Conservation (phyloP, 2,888 invertebrate genomes). For the Pardosa pseudoannulata region DNA sequence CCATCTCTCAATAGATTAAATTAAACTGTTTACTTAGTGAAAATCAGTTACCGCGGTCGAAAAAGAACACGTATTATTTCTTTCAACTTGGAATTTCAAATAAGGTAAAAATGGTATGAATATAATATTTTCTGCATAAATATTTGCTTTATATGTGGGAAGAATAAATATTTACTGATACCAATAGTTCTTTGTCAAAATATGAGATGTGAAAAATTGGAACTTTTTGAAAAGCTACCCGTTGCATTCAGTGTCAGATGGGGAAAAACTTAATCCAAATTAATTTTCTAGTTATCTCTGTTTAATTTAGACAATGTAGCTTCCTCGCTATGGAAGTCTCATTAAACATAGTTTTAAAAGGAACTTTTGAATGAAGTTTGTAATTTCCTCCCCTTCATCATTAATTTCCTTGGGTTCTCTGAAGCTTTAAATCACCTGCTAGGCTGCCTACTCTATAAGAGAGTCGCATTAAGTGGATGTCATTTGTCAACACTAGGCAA, state of each 20-base stretch:
- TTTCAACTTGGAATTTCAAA: too few relatives aligned
- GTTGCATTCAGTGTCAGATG: neutral
- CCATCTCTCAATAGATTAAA: too few relatives aligned
- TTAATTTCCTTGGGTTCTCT: conserved; percentile 30
- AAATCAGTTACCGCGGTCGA: too few relatives aligned
- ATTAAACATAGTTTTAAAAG: conserved; percentile 38
- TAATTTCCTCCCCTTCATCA: conserved; percentile 34
- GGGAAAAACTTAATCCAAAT: conserved; percentile 7
- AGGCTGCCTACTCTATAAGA: neutral
- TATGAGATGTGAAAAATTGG: too few relatives aligned
- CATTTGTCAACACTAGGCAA: conserved; percentile 12
- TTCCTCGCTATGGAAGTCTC: conserved; percentile 24
- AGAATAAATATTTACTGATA: too few relatives aligned
- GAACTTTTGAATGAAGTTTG: conserved; percentile 20
- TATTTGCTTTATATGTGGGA: too few relatives aligned
- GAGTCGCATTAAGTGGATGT: conserved; percentile 2
- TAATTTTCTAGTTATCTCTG: conserved; percentile 1
- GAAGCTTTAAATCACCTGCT: conserved; percentile 32
- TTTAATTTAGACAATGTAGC: conserved; percentile 23
- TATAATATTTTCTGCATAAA: too few relatives aligned
- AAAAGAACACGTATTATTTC: too few relatives aligned
- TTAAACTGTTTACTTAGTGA: too few relatives aligned
- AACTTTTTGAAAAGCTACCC: neutral
- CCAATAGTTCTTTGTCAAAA: too few relatives aligned
- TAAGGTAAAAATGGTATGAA: too few relatives aligned